Conservation (phyloP, 1,140 invertebrate species). For the Leptinotarsa texana region DNA sequence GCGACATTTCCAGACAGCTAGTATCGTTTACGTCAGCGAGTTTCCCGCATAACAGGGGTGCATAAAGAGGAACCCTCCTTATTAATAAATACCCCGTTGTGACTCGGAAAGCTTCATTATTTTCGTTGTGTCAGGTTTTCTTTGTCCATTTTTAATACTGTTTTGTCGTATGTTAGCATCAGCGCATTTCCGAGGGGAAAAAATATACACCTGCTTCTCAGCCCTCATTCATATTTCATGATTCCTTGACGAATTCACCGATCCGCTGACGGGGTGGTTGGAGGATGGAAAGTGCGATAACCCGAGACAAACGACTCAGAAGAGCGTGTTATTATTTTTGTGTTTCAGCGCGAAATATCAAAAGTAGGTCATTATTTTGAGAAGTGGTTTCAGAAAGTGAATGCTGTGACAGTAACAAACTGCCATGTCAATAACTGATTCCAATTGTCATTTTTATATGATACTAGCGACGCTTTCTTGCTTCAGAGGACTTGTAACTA, state of each 20-base stretch:
- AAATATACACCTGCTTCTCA: background rate
- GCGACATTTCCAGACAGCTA: background rate
- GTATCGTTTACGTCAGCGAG: background rate
- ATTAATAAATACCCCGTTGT: slow-evolving; percentile 3
- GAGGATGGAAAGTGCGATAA: background rate
- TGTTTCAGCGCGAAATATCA: too few species aligned
- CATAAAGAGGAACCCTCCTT: background rate
- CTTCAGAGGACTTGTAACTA: too few species aligned
- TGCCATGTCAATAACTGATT: too few species aligned
- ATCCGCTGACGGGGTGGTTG: background rate
- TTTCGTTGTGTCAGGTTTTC: background rate
- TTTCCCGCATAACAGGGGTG: background rate
- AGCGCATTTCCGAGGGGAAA: background rate
- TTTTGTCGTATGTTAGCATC: background rate
- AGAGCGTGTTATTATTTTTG: too few species aligned
- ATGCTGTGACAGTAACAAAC: too few species aligned
- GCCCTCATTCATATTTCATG: background rate
- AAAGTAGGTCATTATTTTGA: too few species aligned
- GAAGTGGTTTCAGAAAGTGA: too few species aligned
- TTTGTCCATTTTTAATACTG: background rate
- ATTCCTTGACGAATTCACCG: background rate
- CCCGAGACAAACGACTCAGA: background rate
- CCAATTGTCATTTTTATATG: too few species aligned
- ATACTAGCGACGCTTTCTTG: too few species aligned
- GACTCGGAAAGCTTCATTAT: background rate